phyloP scores from a whole-genome alignment of 2,888 invertebrate genomes.

The Microplitis deprimator region DNA sequence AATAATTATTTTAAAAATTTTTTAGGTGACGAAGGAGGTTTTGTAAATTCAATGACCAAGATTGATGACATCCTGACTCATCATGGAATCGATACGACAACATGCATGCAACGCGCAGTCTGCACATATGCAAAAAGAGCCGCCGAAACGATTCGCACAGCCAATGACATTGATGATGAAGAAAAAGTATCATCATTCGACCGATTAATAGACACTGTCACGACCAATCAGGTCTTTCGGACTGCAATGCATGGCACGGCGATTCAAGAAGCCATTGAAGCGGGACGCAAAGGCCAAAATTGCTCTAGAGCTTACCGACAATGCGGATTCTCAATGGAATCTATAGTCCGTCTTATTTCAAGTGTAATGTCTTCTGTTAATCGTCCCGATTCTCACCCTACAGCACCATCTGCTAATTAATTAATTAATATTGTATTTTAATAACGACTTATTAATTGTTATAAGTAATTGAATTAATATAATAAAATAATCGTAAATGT shows the following conservation, averaged over 20 bases:
- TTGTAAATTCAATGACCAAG: slow-evolving; percentile 76
- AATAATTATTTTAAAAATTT: slow-evolving; percentile 21
- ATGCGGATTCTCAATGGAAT: slow-evolving; percentile 71
- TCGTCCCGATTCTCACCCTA: slow-evolving; percentile 41
- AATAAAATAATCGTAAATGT: slow-evolving; percentile 15
- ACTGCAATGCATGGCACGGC: slow-evolving; percentile 73
- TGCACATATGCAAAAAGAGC: slow-evolving; percentile 83
- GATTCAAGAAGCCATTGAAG: slow-evolving; percentile 73
- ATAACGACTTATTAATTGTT: neutral
- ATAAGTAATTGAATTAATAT: slow-evolving; percentile 16
- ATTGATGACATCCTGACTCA: slow-evolving; percentile 75
- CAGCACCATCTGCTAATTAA: slow-evolving; percentile 35
- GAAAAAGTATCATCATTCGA: slow-evolving; percentile 61
- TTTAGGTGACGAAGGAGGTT: slow-evolving; percentile 76
- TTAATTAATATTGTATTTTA: neutral
- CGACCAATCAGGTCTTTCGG: slow-evolving; percentile 65
- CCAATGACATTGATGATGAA: slow-evolving; percentile 50
- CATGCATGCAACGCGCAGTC: slow-evolving; percentile 76
- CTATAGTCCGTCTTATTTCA: slow-evolving; percentile 63
- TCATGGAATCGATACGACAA: slow-evolving; percentile 76
- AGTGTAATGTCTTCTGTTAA: slow-evolving; percentile 57
- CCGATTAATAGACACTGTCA: slow-evolving; percentile 61
- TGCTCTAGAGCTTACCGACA: slow-evolving; percentile 71
- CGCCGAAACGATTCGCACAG: slow-evolving; percentile 61
- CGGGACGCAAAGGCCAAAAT: slow-evolving; percentile 69